Evolutionary conservation across 37 sponge, comb jelly and placozoan species (phyloP).

Genomic region (Crambe crambe): DNA sequence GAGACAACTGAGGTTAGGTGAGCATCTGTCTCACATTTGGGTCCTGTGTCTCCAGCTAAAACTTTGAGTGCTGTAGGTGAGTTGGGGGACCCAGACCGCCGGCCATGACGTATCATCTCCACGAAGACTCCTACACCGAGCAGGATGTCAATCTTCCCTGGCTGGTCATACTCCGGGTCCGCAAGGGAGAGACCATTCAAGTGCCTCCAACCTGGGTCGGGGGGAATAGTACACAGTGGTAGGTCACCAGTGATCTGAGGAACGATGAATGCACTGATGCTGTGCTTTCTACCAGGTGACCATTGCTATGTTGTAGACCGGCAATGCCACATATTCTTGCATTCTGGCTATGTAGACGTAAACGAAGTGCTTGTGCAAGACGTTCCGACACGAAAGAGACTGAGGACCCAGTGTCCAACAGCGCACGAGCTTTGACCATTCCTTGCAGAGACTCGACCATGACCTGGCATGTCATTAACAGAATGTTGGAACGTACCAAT

Average conservation of each 20-base stretch:
- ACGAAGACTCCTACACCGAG: constrained; percentile 38
- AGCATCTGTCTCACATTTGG: no score
- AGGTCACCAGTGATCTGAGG: constrained; percentile 39
- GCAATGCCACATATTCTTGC: constrained; percentile 48
- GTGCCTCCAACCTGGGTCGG: constrained; percentile 25
- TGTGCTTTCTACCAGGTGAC: constrained; percentile 2
- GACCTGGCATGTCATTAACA: constrained; percentile 51
- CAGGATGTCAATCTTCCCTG: constrained; percentile 45
- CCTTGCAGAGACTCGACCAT: constrained; percentile 33
- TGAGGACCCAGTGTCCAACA: constrained; percentile 44
- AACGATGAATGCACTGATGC: constrained; percentile 38
- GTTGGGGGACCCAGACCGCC: constrained; percentile 22
- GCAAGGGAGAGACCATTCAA: constrained; percentile 14
- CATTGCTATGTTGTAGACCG: constrained; percentile 18
- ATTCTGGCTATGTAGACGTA: constrained; percentile 15
- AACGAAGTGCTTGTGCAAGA: constrained; percentile 18
- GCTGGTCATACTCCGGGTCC: constrained; percentile 30
- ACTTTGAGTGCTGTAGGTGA: not conserved
- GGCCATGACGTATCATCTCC: constrained; percentile 33
- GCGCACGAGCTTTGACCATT: constrained; percentile 28
- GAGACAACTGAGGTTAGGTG: no score
- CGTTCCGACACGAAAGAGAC: constrained; percentile 47
- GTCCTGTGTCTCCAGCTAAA: no score
- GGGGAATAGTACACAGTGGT: constrained; percentile 18
- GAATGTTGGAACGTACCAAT: constrained; percentile 2